Percentiles rank a stretch among this genome's conserved stretches.
Evolutionary conservation across 1,140 invertebrate species (phyloP).

Genomic region (Brachionus asplanchnoidis): DNA sequence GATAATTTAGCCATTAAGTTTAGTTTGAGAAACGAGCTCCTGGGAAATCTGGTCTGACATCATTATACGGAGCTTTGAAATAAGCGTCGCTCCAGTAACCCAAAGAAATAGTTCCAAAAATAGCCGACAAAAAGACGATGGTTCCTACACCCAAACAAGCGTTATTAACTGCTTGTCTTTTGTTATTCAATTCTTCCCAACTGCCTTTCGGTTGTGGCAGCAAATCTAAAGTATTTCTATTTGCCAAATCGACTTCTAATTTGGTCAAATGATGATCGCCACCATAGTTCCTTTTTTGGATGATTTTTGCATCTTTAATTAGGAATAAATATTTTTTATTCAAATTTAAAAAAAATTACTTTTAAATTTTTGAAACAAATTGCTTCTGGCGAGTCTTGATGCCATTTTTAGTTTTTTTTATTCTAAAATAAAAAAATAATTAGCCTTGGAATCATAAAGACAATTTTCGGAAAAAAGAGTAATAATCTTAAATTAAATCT

Average conservation of each 20-base stretch:
- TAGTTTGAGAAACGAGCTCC: not conserved
- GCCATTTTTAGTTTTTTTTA: not conserved
- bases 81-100: constrained; percentile 35
- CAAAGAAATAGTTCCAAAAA: not conserved
- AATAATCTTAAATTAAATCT: not conserved
- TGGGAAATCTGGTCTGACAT: constrained; percentile 28
- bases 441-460: not conserved
- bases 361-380: constrained; percentile 25
- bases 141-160: constrained; percentile 22
- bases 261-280: constrained; percentile 33
- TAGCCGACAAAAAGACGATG: not conserved
- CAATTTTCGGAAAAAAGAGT: not conserved
- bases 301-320: not conserved
- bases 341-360: not conserved
- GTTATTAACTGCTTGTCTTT: constrained; percentile 31
- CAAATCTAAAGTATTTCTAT: constrained; percentile 46
- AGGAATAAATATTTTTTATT: not conserved
- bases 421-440: not conserved
- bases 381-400: constrained; percentile 8
- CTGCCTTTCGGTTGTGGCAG: constrained; percentile 48
- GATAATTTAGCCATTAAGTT: not conserved
- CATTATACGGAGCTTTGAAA: constrained; percentile 23
- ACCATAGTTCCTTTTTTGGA: constrained; percentile 23
- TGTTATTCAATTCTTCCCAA: constrained; percentile 47
- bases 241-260: constrained; percentile 44